These are phyloP conservation scores for Caenorhabditis wallacei DNA, from an alignment of 2,888 invertebrate genomes.

Conservation along the genomic window DNA sequence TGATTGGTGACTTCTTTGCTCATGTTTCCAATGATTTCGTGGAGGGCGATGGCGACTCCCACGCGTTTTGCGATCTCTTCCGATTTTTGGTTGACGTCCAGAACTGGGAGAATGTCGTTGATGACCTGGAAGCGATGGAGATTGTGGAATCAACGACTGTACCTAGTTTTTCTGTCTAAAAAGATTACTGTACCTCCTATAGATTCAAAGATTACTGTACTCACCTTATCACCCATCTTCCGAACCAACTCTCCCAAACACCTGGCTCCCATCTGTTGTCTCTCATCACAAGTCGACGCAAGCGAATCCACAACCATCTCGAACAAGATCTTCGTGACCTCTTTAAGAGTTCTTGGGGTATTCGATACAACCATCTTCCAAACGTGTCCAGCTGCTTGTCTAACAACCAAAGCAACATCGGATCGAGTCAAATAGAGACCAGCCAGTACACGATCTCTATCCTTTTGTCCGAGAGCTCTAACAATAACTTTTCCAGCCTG, in stretches of 20 bases:
- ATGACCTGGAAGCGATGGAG: conserved; percentile 34
- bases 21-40: conserved; percentile 98
- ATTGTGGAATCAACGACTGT: background rate
- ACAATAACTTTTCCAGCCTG: conserved; percentile 95
- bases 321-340: conserved; percentile 96
- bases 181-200: too few relatives aligned
- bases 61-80: conserved; percentile 95
- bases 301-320: conserved; percentile 91
- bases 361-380: conserved; percentile 99
- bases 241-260: conserved; percentile 97
- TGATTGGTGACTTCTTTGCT: conserved; percentile 86
- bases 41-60: conserved; percentile 96
- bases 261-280: conserved; percentile 94
- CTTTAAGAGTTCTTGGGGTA: conserved; percentile 95
- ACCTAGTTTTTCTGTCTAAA: too few relatives aligned
- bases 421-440: conserved; percentile 98
- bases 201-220: conserved; percentile 84
- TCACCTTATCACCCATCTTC: conserved; percentile 96
- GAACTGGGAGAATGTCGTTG: conserved; percentile 90
- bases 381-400: conserved; percentile 97
- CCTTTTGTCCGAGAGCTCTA: conserved; percentile 91
- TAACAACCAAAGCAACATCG: conserved; percentile 96
- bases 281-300: conserved; percentile 96
- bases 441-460: conserved; percentile 94
- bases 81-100: conserved; percentile 94